phyloP scores from a whole-genome alignment of 1,140 invertebrate genomes.

The Drosophila pseudoananassae region DNA sequence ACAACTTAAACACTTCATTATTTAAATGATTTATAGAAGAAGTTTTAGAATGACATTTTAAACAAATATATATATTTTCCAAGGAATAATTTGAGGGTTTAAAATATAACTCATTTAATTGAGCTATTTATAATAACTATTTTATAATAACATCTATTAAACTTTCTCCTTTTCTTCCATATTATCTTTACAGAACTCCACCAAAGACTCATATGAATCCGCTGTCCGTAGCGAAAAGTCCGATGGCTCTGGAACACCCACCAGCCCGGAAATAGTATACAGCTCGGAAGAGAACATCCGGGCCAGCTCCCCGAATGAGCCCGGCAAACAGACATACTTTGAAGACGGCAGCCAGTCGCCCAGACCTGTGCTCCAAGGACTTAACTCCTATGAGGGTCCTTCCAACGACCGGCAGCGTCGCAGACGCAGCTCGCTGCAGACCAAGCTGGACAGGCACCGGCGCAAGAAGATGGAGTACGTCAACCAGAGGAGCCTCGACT shows the following conservation, averaged over 20 bases:
- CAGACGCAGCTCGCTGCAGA: slow-evolving; percentile 90
- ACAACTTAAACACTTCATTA: too few species aligned
- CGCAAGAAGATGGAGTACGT: slow-evolving; percentile 87
- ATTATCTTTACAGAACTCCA: slow-evolving; percentile 56
- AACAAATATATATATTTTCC: too few species aligned
- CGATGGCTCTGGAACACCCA: slow-evolving; percentile 72
- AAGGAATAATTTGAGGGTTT: too few species aligned
- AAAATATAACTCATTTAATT: too few species aligned
- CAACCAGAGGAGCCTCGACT: slow-evolving; percentile 74
- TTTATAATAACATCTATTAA: not conserved
- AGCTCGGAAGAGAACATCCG: slow-evolving; percentile 80
- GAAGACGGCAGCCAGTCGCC: slow-evolving; percentile 72
- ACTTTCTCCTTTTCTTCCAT: not conserved
- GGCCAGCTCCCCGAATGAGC: slow-evolving; percentile 77
- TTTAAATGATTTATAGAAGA: too few species aligned
- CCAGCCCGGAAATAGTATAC: slow-evolving; percentile 73
- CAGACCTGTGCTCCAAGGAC: slow-evolving; percentile 59
- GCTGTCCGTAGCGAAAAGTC: slow-evolving; percentile 81
- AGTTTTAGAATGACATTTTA: too few species aligned
- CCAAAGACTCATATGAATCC: slow-evolving; percentile 83
- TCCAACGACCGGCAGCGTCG: slow-evolving; percentile 80
- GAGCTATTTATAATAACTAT: too few species aligned
- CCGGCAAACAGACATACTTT: slow-evolving; percentile 75
- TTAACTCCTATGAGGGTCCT: slow-evolving; percentile 70
- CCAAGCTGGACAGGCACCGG: slow-evolving; percentile 88